phyloP scores from a whole-genome alignment of 2,113 vertebrate species.

The Ameiurus melas region DNA sequence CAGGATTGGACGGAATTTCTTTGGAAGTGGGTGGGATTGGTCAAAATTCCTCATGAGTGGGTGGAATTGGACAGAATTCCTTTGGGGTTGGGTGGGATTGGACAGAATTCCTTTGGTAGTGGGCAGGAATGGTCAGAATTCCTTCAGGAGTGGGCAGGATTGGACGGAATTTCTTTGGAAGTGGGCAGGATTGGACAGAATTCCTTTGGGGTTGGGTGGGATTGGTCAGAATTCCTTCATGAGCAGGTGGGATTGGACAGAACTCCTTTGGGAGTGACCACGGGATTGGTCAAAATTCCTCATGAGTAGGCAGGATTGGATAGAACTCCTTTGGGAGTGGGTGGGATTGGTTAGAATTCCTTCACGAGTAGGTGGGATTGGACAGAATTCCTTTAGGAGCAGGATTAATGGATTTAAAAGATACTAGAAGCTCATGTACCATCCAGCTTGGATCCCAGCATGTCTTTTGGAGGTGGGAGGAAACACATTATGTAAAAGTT shows the following conservation, averaged over 20 bases:
- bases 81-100: not conserved
- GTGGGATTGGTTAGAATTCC: not conserved
- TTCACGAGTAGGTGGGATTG: too few species aligned
- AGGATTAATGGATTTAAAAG: too few species aligned
- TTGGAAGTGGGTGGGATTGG: not conserved
- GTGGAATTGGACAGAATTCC: not conserved
- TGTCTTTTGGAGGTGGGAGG: too few species aligned
- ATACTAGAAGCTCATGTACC: too few species aligned
- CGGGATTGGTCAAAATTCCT: not conserved
- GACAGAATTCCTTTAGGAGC: too few species aligned
- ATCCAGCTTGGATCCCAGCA: too few species aligned
- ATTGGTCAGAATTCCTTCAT: too few species aligned
- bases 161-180: not conserved
- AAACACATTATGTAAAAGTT: too few species aligned
- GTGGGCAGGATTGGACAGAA: not conserved
- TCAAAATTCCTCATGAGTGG: not conserved
- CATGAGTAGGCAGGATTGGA: too few species aligned
- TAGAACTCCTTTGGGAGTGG: not conserved
- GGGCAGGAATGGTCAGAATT: too few species aligned
- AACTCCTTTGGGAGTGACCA: not conserved
- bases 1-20: not conserved
- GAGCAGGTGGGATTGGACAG: not conserved
- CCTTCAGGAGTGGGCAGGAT: not conserved
- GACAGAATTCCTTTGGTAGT: not conserved
- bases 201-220: too few species aligned